Percentiles rank a stretch among this genome's conserved stretches.
These are phyloP conservation scores for Salvelinus namaycush DNA, from an alignment of 2,113 vertebrate species.

Conservation along the genomic window DNA sequence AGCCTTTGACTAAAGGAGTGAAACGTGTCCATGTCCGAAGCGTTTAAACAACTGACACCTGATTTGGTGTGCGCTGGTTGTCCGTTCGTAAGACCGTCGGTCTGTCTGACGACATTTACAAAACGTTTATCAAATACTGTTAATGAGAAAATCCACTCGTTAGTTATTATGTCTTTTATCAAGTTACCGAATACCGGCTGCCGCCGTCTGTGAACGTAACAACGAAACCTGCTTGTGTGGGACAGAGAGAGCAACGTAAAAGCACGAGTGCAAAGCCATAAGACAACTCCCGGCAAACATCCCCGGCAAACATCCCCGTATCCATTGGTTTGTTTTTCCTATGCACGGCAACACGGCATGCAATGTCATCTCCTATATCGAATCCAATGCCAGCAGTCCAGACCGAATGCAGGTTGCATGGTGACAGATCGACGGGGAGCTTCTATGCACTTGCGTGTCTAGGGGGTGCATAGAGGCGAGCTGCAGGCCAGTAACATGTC, in stretches of 20 bases:
- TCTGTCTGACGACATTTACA: not conserved
- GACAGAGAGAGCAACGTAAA: not conserved
- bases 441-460: slow-evolving; percentile 37
- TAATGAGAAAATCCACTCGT: not conserved
- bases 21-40: not conserved
- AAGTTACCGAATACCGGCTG: too few species aligned
- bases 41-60: not conserved
- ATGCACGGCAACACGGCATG: slow-evolving; percentile 42
- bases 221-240: not conserved
- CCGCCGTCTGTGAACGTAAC: too few species aligned
- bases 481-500: not conserved
- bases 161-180: not conserved
- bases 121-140: not conserved
- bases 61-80: not conserved
- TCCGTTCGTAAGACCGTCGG: not conserved
- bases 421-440: slow-evolving; percentile 1
- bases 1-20: too few species aligned
- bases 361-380: slow-evolving; percentile 23
- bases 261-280: not conserved
- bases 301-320: not conserved
- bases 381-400: slow-evolving; percentile 33
- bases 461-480: slow-evolving; percentile 44
- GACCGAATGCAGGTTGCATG: slow-evolving; percentile 46
- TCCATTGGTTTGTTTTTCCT: not conserved
- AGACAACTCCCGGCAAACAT: slow-evolving; percentile 5